A percentile compares a stretch with the other conserved stretches of the same genome.
Evolutionary conservation across 1,140 invertebrate species (phyloP).

Genomic region (Globodera rostochiensis): DNA sequence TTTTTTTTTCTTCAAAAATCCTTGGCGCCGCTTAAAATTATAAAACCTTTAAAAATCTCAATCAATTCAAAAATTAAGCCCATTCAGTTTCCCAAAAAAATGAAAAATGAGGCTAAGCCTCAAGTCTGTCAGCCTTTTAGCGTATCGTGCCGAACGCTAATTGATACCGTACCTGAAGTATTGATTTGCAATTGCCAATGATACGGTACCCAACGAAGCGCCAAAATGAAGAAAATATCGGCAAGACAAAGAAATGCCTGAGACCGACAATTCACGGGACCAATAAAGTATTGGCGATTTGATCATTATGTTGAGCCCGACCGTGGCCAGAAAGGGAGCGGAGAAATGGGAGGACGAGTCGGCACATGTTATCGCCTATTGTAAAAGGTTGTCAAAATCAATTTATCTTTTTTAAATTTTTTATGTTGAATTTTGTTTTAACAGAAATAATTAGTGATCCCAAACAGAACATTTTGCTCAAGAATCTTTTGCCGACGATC

Average conservation of each 20-base stretch:
- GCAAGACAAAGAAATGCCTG: not conserved
- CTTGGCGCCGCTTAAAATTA: too few relatives aligned
- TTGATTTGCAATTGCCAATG: not conserved
- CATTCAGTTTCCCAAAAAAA: too few relatives aligned
- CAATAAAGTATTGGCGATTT: conserved; percentile 2
- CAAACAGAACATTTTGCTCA: too few relatives aligned
- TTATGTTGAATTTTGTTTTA: not conserved
- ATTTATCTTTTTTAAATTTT: too few relatives aligned
- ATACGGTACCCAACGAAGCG: not conserved
- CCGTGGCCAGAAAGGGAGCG: conserved; percentile 3
- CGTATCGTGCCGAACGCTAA: not conserved
- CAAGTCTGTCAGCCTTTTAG: too few relatives aligned
- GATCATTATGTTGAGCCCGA: conserved; percentile 12
- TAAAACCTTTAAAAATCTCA: too few relatives aligned
- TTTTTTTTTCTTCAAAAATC: too few relatives aligned
- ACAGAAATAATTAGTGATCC: too few relatives aligned
- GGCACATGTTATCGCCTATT: not conserved
- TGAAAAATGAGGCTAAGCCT: too few relatives aligned
- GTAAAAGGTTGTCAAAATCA: not conserved
- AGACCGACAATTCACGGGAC: conserved; percentile 3
- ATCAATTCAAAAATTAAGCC: too few relatives aligned
- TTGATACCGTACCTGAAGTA: conserved; percentile 13
- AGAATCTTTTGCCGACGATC: too few relatives aligned
- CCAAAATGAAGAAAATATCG: conserved; percentile 14
- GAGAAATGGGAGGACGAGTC: conserved; percentile 5